Conservation (phyloP, 2,113 vertebrate genomes). For the Dunckerocampus dactyliophorus region DNA sequence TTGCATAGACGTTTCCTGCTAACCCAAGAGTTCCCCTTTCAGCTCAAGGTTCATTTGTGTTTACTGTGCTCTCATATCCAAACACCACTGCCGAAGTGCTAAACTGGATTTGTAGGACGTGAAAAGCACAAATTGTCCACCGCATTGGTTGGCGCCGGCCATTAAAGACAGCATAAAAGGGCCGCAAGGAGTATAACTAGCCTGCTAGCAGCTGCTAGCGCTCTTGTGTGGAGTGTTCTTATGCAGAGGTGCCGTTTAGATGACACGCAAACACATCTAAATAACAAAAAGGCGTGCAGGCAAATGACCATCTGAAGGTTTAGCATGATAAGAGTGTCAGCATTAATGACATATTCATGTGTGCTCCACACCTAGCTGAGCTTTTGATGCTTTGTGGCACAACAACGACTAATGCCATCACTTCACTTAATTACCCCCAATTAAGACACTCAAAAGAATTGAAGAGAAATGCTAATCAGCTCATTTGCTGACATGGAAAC, state of each 20-base stretch:
- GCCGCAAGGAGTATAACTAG: neutral
- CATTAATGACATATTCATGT: slow-evolving; percentile 67
- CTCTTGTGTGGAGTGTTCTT: neutral
- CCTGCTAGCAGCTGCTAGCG: slow-evolving; percentile 6
- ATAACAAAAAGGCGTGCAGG: slow-evolving; percentile 46
- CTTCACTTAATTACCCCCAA: slow-evolving; percentile 74
- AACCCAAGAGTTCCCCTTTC: slow-evolving; percentile 26
- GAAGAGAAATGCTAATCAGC: slow-evolving; percentile 75
- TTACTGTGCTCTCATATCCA: slow-evolving; percentile 33
- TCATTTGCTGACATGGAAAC: slow-evolving; percentile 63
- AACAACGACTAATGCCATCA: slow-evolving; percentile 62
- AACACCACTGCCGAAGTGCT: slow-evolving; percentile 24
- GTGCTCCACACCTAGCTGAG: slow-evolving; percentile 38
- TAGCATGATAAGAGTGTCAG: slow-evolving; percentile 51
- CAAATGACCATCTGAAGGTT: slow-evolving; percentile 43
- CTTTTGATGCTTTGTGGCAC: slow-evolving; percentile 68
- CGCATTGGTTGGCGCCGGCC: neutral
- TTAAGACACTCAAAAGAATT: slow-evolving; percentile 69
- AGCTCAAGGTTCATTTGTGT: slow-evolving; percentile 54
- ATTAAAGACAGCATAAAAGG: neutral
- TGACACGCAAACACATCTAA: slow-evolving; percentile 38
- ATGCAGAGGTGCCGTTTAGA: neutral
- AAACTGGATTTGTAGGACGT: neutral
- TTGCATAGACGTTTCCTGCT: slow-evolving; percentile 23
- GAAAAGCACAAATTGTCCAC: neutral